Evolutionary conservation across 1,140 invertebrate genomes (phyloP), one percentile per base, ranked within the genome.

Genomic region (Penaeus chinensis): DNA sequence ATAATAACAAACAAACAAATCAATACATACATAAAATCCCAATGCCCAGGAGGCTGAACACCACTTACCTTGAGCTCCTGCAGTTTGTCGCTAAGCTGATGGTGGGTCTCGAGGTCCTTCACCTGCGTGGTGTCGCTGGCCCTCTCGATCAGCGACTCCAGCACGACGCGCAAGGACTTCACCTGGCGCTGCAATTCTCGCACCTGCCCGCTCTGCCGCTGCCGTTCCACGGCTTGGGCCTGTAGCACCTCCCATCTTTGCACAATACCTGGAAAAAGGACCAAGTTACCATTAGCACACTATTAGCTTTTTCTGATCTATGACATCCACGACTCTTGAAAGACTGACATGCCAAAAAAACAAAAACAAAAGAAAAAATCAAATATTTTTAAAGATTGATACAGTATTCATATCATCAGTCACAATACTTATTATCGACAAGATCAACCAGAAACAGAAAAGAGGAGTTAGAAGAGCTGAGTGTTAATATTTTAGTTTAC

Each of bases 161-260:
- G 88, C 24, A 90, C 84, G 19, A 91, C 91, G 74, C 91, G 91
- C 84, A 94, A 91, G 7, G 91, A 91, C 62, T 91, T 91, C 90
- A 94, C 93, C 80, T 93, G 93, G 47, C 92, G 92, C 90, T 93
- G 92, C 89, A 94, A 92, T 54, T 91, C 90, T 77, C 91, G 91
- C 54, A 93, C 92, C 54, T 89, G 88, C 11, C 81, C 63, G 42
- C 78, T 85, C 77, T 85, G 88, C 89, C 91, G 92, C 90, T 93
- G 93, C 11, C 93, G 91, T 82, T 94, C 93, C 47, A 94, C 93
- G 0, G 93, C 92, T 87, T 93, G 91, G 19, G 92, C 91, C 66
- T 93, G 92, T 81, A 95, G 90, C 37, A 91, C 91, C 90, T 94
- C 93, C 94, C 94, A 95, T 91, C 93, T 92, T 87, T 94, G 92